Evolutionary conservation across 2,888 invertebrate genomes (phyloP).

Genomic region (Emmelina monodactyla): DNA sequence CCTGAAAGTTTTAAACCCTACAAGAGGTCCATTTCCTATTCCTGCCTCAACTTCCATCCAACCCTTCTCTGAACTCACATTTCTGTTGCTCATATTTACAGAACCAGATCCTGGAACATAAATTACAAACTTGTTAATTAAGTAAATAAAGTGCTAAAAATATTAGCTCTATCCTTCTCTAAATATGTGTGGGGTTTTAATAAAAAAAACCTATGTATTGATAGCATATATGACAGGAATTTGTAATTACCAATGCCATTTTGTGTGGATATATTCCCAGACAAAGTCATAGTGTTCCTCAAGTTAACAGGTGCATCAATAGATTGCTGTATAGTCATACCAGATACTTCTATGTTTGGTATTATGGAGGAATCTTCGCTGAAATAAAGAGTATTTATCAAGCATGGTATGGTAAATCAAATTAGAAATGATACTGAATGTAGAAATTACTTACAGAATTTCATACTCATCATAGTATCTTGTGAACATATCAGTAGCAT

Average conservation of each 20-base stretch:
- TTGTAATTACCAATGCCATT: conserved; percentile 79
- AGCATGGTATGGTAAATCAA: no score
- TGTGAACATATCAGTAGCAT: conserved; percentile 93
- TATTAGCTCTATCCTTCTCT: no score
- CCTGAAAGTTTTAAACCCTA: conserved; percentile 82
- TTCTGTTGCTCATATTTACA: conserved; percentile 78
- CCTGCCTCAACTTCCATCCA: conserved; percentile 89
- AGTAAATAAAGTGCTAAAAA: no score
- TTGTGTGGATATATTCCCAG: conserved; percentile 82
- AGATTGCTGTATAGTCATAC: conserved; percentile 91
- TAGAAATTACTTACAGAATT: conserved; percentile 46
- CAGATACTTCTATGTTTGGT: conserved; percentile 88
- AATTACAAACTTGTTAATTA: no score
- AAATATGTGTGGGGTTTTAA: no score
- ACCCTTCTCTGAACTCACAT: conserved; percentile 81
- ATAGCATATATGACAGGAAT: no score
- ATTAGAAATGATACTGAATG: no score
- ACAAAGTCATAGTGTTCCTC: conserved; percentile 83
- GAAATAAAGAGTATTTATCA: no score
- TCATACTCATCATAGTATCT: conserved; percentile 80
- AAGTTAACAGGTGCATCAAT: conserved; percentile 91
- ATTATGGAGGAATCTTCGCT: conserved; percentile 61
- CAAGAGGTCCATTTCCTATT: conserved; percentile 83
- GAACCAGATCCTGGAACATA: conserved; percentile 71
- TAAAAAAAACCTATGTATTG: no score